Conservation (phyloP, 2,797 vertebrate genomes). For the Myripristis murdjan region DNA sequence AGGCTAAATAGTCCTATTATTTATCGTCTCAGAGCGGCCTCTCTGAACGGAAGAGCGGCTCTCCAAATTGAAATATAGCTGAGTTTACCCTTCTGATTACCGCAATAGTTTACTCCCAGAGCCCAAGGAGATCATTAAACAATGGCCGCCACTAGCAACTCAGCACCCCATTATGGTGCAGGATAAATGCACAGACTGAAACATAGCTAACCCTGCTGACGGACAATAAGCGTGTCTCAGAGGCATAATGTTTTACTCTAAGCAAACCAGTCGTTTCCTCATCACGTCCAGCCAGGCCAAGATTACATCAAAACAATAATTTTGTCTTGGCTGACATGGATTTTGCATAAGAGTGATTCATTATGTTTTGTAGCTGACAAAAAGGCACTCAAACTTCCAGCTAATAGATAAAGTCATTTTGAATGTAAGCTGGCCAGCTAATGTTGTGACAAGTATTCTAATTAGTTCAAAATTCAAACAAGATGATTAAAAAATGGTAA, state of each 20-base stretch:
- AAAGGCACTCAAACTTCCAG: slow-evolving; percentile 53
- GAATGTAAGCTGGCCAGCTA: slow-evolving; percentile 61
- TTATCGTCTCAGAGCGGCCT: slow-evolving; percentile 98
- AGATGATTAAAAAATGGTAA: slow-evolving; percentile 67
- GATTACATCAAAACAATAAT: slow-evolving; percentile 60
- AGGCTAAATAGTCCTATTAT: slow-evolving; percentile 99
- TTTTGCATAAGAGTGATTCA: slow-evolving; percentile 55
- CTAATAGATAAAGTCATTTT: slow-evolving; percentile 55
- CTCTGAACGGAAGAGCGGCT: slow-evolving; percentile 99
- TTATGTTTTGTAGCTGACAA: slow-evolving; percentile 49
- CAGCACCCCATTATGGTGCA: slow-evolving; percentile 95
- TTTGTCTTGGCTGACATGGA: slow-evolving; percentile 56
- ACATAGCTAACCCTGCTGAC: slow-evolving; percentile 77
- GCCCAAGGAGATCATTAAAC: slow-evolving; percentile 98
- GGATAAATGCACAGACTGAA: slow-evolving; percentile 97
- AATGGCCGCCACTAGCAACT: slow-evolving; percentile 89
- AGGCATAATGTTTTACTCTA: slow-evolving; percentile 57
- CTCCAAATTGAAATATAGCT: slow-evolving; percentile 99
- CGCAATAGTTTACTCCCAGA: slow-evolving; percentile 93
- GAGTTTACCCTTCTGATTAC: slow-evolving; percentile 99
- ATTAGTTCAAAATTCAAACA: slow-evolving; percentile 68
- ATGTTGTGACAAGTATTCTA: slow-evolving; percentile 71
- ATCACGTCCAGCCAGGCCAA: slow-evolving; percentile 10
- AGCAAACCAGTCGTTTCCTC: slow-evolving; percentile 54
- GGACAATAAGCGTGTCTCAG: slow-evolving; percentile 73